Evolutionary conservation across 2,113 vertebrate species (phyloP).

Genomic region (Triplophysa dalaica): DNA sequence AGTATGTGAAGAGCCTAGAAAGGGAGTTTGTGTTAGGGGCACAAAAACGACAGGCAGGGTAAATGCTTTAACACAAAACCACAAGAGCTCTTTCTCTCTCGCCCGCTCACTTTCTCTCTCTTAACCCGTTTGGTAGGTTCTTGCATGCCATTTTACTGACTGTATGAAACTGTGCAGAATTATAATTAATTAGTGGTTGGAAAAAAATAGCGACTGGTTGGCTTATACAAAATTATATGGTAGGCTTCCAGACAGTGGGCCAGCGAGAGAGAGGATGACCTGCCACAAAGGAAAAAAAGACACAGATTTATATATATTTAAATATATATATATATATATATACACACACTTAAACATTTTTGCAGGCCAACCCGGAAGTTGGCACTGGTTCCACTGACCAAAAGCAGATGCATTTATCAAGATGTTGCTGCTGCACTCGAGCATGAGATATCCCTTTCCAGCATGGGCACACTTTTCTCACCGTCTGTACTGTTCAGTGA

Average conservation of each 20-base stretch:
- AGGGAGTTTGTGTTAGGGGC: slow-evolving; percentile 50
- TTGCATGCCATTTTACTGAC: slow-evolving; percentile 69
- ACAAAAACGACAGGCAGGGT: slow-evolving; percentile 47
- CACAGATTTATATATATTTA: background rate
- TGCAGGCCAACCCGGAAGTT: too few species aligned
- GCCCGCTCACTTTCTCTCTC: slow-evolving; percentile 28
- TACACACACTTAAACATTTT: background rate
- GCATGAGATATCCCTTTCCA: too few species aligned
- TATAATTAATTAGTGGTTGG: slow-evolving; percentile 70
- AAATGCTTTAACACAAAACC: slow-evolving; percentile 56
- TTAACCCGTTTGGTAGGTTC: slow-evolving; percentile 63
- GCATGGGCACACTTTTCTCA: too few species aligned
- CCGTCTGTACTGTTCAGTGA: too few species aligned
- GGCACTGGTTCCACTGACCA: too few species aligned
- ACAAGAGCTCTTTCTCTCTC: slow-evolving; percentile 44
- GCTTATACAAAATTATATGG: slow-evolving; percentile 69
- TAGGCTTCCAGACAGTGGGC: slow-evolving; percentile 61
- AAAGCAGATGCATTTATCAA: too few species aligned
- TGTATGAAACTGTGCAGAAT: slow-evolving; percentile 65
- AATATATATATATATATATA: background rate
- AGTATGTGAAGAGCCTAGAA: slow-evolving; percentile 46
- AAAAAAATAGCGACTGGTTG: slow-evolving; percentile 69
- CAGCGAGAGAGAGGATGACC: slow-evolving; percentile 58
- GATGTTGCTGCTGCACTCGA: too few species aligned
- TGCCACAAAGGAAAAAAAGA: slow-evolving; percentile 54